These are phyloP conservation scores for Acleris literana DNA, from an alignment of 2,888 invertebrate genomes.

Conservation along the genomic window DNA sequence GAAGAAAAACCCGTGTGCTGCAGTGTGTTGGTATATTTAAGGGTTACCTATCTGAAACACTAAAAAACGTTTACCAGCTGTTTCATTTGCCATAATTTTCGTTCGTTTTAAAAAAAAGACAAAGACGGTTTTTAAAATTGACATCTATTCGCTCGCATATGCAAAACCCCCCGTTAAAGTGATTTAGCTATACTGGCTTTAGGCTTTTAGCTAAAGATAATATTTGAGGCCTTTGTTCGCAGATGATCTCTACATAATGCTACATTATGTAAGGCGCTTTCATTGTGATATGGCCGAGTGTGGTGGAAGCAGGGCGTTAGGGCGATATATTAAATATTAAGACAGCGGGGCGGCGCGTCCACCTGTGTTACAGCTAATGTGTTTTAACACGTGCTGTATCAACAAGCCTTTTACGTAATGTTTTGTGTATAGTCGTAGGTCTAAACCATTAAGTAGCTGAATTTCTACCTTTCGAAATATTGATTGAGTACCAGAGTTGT, in stretches of 20 bases:
- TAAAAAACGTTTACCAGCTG: too few species aligned
- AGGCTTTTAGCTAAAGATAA: background rate
- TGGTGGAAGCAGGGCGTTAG: slow-evolving; percentile 57
- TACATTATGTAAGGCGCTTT: slow-evolving; percentile 6
- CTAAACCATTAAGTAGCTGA: background rate
- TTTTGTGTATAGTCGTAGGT: slow-evolving; percentile 1
- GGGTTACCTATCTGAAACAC: too few species aligned
- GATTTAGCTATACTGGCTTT: too few species aligned
- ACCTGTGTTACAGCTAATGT: slow-evolving; percentile 59
- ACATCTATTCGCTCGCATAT: too few species aligned
- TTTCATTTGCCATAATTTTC: too few species aligned
- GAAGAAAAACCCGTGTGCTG: too few species aligned
- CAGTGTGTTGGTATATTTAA: too few species aligned
- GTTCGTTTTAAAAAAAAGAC: too few species aligned
- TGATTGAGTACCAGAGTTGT: too few species aligned
- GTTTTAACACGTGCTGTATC: slow-evolving; percentile 33
- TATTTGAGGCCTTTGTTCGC: slow-evolving; percentile 12
- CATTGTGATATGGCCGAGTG: slow-evolving; percentile 32
- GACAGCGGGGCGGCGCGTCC: slow-evolving; percentile 60
- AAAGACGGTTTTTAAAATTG: too few species aligned
- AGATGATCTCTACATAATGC: slow-evolving; percentile 20
- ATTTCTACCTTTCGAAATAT: background rate
- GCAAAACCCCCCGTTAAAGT: too few species aligned
- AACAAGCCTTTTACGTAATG: slow-evolving; percentile 24
- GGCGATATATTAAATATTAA: slow-evolving; percentile 75